Conservation (phyloP, 2,113 vertebrate species). For the Cervus canadensis region DNA sequence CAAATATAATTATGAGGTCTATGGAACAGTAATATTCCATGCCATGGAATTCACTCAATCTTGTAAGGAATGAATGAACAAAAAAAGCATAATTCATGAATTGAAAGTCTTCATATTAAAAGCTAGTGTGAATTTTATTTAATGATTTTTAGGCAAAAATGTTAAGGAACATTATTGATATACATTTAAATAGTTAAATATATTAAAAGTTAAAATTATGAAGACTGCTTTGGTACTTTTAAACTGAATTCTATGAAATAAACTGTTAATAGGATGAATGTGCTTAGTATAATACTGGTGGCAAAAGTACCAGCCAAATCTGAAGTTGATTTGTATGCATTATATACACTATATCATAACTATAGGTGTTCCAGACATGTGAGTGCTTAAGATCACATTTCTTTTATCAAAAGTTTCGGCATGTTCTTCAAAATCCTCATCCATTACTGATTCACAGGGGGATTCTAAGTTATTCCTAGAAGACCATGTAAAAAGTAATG, state of each 20-base stretch:
- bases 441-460: not conserved
- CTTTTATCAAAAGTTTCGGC: slow-evolving; percentile 31
- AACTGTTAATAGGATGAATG: not conserved
- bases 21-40: not conserved
- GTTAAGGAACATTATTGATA: not conserved
- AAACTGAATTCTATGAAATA: slow-evolving; percentile 34
- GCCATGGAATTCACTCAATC: slow-evolving; percentile 8
- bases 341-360: not conserved
- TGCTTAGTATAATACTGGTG: not conserved
- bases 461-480: slow-evolving; percentile 48
- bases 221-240: not conserved
- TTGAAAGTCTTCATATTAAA: slow-evolving; percentile 28
- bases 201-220: slow-evolving; percentile 37
- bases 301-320: not conserved
- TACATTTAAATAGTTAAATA: slow-evolving; percentile 28
- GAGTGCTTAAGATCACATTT: not conserved
- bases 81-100: not conserved
- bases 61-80: not conserved
- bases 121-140: slow-evolving; percentile 10
- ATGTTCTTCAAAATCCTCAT: slow-evolving; percentile 48
- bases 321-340: not conserved
- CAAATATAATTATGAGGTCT: not conserved
- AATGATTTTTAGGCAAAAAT: not conserved
- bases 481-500: not conserved
- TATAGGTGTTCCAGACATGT: not conserved